A percentile compares a stretch with the other conserved stretches of the same genome.
Evolutionary conservation across 2,113 vertebrate genomes (phyloP).

Genomic region (Hippocampus abdominalis): DNA sequence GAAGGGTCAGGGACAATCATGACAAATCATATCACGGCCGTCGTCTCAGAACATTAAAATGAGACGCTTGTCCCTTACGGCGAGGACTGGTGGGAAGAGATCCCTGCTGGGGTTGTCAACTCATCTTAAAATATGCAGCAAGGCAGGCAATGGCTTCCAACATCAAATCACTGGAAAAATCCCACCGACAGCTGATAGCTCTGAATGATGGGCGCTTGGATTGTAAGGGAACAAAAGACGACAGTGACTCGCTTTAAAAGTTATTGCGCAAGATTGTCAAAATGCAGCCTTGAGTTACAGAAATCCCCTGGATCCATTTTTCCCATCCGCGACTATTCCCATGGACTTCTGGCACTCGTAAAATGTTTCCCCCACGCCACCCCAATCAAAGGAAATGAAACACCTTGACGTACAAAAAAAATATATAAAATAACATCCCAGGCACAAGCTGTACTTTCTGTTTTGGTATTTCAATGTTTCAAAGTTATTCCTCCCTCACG

Average conservation of each 20-base stretch:
- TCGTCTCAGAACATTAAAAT: constrained; percentile 41
- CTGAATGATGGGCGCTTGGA: background rate
- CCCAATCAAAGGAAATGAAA: background rate
- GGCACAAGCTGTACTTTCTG: background rate
- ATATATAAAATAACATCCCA: background rate
- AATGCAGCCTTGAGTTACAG: background rate
- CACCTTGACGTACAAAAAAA: background rate
- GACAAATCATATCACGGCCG: constrained; percentile 33
- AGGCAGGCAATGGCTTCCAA: background rate
- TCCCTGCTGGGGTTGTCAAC: background rate
- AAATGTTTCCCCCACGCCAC: background rate
- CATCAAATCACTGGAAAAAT: constrained; percentile 7
- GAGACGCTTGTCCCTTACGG: constrained; percentile 4
- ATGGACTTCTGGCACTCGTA: background rate
- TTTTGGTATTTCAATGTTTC: background rate
- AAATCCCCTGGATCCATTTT: too few relatives aligned
- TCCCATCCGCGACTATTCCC: background rate
- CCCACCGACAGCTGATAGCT: background rate
- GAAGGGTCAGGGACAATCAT: constrained; percentile 38
- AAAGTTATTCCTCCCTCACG: background rate
- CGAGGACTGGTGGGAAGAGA: background rate
- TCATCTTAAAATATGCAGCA: constrained; percentile 6
- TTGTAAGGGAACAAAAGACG: background rate
- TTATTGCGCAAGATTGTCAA: background rate
- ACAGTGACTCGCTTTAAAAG: background rate